A percentile compares a stretch with the other conserved stretches of the same genome.
These are phyloP conservation scores for Leptopterna dolabrata DNA, from an alignment of 2,888 invertebrate species.

Conservation along the genomic window DNA sequence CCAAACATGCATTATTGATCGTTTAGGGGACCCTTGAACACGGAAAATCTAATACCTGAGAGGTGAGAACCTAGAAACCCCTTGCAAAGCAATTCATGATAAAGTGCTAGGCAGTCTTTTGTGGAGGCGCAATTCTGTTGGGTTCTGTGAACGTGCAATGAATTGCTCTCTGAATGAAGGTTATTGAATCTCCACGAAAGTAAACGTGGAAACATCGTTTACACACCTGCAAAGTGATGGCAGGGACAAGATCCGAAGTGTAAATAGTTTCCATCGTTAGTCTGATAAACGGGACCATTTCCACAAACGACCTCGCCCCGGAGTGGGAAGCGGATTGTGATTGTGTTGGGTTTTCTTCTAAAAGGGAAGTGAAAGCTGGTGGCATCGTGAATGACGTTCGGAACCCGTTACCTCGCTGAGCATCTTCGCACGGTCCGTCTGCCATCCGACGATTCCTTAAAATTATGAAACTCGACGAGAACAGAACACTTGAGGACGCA, in stretches of 20 bases:
- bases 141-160: too few species aligned
- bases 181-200: too few species aligned
- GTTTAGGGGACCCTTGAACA: too few species aligned
- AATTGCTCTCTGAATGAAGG: too few species aligned
- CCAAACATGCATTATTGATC: too few species aligned
- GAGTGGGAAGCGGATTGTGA: background rate
- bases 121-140: too few species aligned
- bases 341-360: background rate
- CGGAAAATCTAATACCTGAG: too few species aligned
- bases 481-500: background rate
- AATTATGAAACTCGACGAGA: background rate
- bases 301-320: background rate
- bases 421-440: slow-evolving; percentile 2
- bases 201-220: background rate
- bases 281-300: background rate
- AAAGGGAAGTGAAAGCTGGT: slow-evolving; percentile 11
- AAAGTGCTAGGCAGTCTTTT: too few species aligned
- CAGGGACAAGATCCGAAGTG: background rate
- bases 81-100: too few species aligned
- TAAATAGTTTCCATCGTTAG: background rate
- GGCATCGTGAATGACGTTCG: background rate
- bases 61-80: too few species aligned
- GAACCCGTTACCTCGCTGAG: background rate
- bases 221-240: background rate
- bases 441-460: background rate